phyloP scores from a whole-genome alignment of 2,113 vertebrate species.

The Tenrec ecaudatus region DNA sequence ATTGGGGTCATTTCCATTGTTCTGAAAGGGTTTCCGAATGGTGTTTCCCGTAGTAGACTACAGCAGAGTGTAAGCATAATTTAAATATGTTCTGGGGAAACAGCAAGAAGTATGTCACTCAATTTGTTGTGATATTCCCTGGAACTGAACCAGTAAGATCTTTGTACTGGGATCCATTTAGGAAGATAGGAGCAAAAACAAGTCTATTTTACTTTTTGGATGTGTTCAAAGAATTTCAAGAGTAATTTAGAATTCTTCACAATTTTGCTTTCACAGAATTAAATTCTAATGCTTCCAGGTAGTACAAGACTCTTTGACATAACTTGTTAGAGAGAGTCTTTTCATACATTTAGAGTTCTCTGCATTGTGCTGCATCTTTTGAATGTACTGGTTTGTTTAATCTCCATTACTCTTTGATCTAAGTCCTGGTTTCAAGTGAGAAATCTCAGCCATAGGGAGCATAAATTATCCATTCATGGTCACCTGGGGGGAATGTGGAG shows the following conservation, averaged over 20 bases:
- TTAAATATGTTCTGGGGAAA: too few relatives aligned
- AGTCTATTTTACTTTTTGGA: not conserved
- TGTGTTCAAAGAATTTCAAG: not conserved
- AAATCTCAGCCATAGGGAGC: not conserved
- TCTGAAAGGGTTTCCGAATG: too few relatives aligned
- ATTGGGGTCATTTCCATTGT: too few relatives aligned
- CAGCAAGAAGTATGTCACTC: too few relatives aligned
- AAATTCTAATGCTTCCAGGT: not conserved
- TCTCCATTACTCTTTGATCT: not conserved
- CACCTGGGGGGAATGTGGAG: too few relatives aligned
- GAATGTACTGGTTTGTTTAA: not conserved
- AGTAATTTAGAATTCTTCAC: constrained; percentile 1
- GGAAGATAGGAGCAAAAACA: not conserved
- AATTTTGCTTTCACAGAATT: not conserved
- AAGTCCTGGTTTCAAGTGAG: not conserved
- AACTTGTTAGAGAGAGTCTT: not conserved
- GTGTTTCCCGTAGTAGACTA: too few relatives aligned
- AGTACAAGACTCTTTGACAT: not conserved
- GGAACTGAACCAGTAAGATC: too few relatives aligned
- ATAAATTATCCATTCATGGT: too few relatives aligned
- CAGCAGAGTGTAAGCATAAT: too few relatives aligned
- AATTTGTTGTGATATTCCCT: too few relatives aligned
- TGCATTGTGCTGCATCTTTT: not conserved
- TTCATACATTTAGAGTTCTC: not conserved
- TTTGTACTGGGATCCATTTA: not conserved